Percentiles rank a stretch among this genome's conserved stretches.
Evolutionary conservation across 2,113 vertebrate species (phyloP).

Genomic region (Perognathus longimembris): DNA sequence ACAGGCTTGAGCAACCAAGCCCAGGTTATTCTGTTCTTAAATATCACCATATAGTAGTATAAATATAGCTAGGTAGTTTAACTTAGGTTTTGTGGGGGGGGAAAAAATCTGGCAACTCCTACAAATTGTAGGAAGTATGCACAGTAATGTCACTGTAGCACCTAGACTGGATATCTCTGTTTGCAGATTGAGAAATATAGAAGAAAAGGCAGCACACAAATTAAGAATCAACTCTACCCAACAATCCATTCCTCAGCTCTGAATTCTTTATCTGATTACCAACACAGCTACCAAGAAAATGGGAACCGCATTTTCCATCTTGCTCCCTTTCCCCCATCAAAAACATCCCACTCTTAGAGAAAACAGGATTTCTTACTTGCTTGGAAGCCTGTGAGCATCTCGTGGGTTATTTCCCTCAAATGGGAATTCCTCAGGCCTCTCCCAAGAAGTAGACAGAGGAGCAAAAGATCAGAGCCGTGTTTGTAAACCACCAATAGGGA

Average conservation of each 20-base stretch:
- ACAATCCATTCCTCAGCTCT: neutral
- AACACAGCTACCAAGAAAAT: neutral
- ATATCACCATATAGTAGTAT: neutral
- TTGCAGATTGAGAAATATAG: neutral
- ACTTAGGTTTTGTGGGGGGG: neutral
- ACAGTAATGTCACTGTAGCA: neutral
- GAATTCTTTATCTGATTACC: neutral
- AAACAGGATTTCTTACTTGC: neutral
- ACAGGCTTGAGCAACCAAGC: too few relatives aligned
- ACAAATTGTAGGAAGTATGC: neutral
- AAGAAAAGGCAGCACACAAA: neutral
- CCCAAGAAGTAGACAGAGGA: neutral
- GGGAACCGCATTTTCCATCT: neutral
- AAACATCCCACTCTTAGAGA: neutral
- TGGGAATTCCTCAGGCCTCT: neutral
- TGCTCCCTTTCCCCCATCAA: neutral
- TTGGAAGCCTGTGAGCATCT: neutral
- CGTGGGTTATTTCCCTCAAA: neutral
- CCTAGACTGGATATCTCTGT: neutral
- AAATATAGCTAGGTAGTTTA: constrained; percentile 1
- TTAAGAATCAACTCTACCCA: neutral
- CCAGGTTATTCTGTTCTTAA: too few relatives aligned
- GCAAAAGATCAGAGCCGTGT: neutral
- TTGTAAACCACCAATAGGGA: neutral
- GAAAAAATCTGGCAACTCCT: neutral